Evolutionary conservation across 2,113 vertebrate genomes (phyloP).

Genomic region (Uria aalge): DNA sequence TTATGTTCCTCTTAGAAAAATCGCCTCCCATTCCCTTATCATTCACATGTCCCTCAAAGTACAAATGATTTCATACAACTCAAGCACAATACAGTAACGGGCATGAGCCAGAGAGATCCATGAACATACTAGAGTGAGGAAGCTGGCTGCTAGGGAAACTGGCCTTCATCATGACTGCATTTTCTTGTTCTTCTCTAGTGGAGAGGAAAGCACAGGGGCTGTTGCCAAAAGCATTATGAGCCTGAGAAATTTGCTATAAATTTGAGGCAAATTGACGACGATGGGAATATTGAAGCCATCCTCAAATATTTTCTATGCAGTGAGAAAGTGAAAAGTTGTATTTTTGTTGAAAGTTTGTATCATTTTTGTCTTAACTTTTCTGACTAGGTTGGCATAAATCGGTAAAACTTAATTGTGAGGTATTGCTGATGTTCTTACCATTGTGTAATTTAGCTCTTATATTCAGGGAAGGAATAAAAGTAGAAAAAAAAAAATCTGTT

Average conservation of each 20-base stretch:
- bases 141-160: not conserved
- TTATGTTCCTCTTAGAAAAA: not conserved
- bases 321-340: not conserved
- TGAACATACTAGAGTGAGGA: not conserved
- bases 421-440: not conserved
- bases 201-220: not conserved
- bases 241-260: not conserved
- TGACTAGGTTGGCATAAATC: not conserved
- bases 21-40: not conserved
- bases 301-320: not conserved
- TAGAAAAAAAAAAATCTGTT: not conserved
- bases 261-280: not conserved
- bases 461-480: not conserved
- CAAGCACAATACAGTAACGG: not conserved
- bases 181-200: conserved; percentile 1
- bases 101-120: not conserved
- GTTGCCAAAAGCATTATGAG: not conserved
- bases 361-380: not conserved
- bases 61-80: not conserved
- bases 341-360: not conserved
- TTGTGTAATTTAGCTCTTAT: not conserved
- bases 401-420: not conserved
- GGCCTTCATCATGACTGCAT: not conserved
- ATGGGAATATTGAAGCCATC: not conserved
- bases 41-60: not conserved